Evolutionary conservation across 2,113 vertebrate species (phyloP).

Genomic region (Fulmarus glacialis): DNA sequence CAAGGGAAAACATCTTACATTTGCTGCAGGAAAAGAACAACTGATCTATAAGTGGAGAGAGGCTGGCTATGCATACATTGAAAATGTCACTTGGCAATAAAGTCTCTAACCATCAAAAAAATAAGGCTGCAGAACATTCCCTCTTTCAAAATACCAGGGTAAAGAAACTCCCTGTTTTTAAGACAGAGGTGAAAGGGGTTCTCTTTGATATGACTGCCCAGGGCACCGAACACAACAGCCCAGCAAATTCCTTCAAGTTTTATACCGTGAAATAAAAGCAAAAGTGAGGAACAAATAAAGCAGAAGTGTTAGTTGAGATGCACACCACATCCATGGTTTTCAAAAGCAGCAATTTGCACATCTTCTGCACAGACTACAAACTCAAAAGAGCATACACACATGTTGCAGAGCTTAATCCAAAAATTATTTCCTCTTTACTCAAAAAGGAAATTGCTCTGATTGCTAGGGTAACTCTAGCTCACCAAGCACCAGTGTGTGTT

Average conservation of each 20-base stretch:
- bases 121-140: background rate
- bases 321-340: background rate
- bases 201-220: background rate
- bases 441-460: background rate
- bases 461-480: background rate
- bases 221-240: background rate
- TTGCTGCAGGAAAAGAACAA: background rate
- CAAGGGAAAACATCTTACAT: background rate
- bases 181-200: background rate
- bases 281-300: background rate
- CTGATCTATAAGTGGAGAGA: background rate
- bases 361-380: background rate
- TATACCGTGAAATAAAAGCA: background rate
- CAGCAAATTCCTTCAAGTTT: background rate
- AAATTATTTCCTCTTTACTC: conserved; percentile 13
- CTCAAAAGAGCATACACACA: background rate
- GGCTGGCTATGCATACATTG: background rate
- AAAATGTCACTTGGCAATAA: background rate
- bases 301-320: background rate
- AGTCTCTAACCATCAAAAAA: background rate
- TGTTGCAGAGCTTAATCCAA: background rate
- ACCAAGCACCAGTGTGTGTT: background rate
- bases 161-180: background rate
- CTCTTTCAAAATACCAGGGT: background rate
- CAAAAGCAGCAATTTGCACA: background rate